Conservation (phyloP, 2,797 vertebrate species). For the Rhinophrynus dorsalis region DNA sequence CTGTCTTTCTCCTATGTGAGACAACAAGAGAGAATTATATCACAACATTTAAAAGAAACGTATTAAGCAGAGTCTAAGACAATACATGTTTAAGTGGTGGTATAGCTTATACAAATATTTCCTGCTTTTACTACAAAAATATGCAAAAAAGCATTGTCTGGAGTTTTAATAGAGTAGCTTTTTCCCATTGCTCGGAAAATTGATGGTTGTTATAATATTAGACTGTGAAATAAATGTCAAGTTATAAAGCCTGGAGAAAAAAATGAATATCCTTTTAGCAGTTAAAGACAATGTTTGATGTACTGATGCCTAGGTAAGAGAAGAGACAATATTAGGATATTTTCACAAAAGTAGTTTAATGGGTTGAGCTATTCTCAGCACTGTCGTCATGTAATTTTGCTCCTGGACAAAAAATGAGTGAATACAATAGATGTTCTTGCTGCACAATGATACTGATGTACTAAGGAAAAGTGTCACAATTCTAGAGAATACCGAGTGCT, state of each 20-base stretch:
- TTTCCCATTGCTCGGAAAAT: not conserved
- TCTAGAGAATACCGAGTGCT: too few relatives aligned
- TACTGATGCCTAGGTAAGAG: not conserved
- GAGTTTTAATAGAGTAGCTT: too few relatives aligned
- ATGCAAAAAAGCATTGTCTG: not conserved
- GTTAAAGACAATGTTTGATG: slow-evolving; percentile 1
- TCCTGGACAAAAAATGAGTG: not conserved
- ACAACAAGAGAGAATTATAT: too few relatives aligned
- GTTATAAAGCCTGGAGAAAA: not conserved
- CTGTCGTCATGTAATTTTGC: not conserved
- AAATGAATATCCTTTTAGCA: not conserved
- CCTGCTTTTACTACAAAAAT: not conserved
- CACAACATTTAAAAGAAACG: too few relatives aligned
- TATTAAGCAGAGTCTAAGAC: too few relatives aligned
- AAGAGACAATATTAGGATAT: not conserved
- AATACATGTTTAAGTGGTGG: too few relatives aligned
- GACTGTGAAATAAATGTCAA: not conserved
- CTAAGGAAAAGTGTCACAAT: too few relatives aligned
- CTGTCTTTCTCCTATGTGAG: too few relatives aligned
- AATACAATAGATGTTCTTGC: too few relatives aligned
- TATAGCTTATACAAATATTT: too few relatives aligned
- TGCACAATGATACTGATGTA: too few relatives aligned
- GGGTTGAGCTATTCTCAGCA: not conserved
- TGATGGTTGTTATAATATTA: not conserved
- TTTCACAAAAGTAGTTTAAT: not conserved